phyloP scores from a whole-genome alignment of 2,888 invertebrate species.

The Lamproptera curius region DNA sequence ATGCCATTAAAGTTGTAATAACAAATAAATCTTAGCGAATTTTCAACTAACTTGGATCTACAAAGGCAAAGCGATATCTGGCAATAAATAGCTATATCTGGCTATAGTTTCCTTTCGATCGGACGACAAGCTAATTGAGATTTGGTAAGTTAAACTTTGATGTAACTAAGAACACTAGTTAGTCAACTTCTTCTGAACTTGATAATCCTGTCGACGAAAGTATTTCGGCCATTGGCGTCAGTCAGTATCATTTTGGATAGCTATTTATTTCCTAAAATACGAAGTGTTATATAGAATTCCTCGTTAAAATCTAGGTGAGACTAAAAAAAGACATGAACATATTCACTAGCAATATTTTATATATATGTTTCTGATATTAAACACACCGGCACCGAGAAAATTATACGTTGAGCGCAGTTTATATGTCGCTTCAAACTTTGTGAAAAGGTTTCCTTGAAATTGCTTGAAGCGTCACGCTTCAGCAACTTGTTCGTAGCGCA shows the following conservation, averaged over 20 bases:
- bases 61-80: too few relatives aligned
- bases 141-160: conserved; percentile 51
- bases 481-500: neutral
- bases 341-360: neutral
- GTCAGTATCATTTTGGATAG: neutral
- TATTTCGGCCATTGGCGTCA: neutral
- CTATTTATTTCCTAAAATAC: neutral
- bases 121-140: conserved; percentile 55
- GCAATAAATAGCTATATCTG: neutral
- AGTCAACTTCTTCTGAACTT: conserved; percentile 62
- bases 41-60: too few relatives aligned
- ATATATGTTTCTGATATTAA: neutral
- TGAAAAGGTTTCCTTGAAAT: conserved; percentile 17
- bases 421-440: conserved; percentile 9
- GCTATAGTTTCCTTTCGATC: neutral
- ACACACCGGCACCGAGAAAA: neutral
- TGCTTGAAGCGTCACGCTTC: conserved; percentile 10
- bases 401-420: conserved; percentile 7
- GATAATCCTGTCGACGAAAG: conserved; percentile 40
- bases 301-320: neutral
- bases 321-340: neutral
- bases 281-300: neutral
- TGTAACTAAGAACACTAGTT: conserved; percentile 66
- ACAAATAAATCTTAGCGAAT: too few relatives aligned
- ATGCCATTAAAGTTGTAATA: neutral